Conservation (phyloP, 2,888 invertebrate species). For the Ornithoptera priamus region DNA sequence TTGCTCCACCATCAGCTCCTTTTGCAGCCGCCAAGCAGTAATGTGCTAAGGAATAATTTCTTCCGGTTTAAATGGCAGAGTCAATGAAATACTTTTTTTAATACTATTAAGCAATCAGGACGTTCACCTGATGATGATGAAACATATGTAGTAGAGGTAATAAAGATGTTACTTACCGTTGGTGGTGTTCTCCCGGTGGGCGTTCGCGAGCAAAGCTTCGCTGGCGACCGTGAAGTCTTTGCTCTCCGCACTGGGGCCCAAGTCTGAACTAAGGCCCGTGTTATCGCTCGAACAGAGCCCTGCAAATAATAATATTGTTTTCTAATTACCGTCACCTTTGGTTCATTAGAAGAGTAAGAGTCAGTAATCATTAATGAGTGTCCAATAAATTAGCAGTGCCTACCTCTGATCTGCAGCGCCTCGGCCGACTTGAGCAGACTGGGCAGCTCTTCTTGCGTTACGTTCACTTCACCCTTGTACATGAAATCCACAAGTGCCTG, state of each 20-base stretch:
- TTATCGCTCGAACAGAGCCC: slow-evolving; percentile 79
- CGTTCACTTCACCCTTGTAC: slow-evolving; percentile 94
- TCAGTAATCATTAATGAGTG: not conserved
- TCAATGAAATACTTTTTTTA: too few relatives aligned
- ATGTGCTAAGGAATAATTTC: too few relatives aligned
- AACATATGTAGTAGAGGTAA: not conserved
- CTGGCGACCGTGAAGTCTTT: slow-evolving; percentile 68
- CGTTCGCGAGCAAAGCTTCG: slow-evolving; percentile 64
- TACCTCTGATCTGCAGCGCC: slow-evolving; percentile 89
- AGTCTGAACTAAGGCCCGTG: slow-evolving; percentile 80
- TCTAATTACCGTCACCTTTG: not conserved
- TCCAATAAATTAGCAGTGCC: not conserved
- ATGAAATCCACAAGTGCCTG: slow-evolving; percentile 93
- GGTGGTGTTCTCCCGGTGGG: slow-evolving; percentile 47
- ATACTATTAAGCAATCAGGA: too few relatives aligned
- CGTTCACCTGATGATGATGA: too few relatives aligned
- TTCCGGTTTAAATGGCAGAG: too few relatives aligned
- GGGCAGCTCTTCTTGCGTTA: slow-evolving; percentile 90
- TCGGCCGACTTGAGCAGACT: slow-evolving; percentile 91
- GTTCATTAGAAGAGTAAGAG: not conserved
- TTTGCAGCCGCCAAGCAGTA: too few relatives aligned
- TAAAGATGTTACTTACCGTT: slow-evolving; percentile 47
- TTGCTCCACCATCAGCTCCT: too few relatives aligned
- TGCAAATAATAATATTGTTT: slow-evolving; percentile 31
- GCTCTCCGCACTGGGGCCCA: slow-evolving; percentile 42